Percentiles rank a stretch among this genome's conserved stretches.
Evolutionary conservation across 2,113 vertebrate species (phyloP).

Genomic region (Chrysochloris asiatica): DNA sequence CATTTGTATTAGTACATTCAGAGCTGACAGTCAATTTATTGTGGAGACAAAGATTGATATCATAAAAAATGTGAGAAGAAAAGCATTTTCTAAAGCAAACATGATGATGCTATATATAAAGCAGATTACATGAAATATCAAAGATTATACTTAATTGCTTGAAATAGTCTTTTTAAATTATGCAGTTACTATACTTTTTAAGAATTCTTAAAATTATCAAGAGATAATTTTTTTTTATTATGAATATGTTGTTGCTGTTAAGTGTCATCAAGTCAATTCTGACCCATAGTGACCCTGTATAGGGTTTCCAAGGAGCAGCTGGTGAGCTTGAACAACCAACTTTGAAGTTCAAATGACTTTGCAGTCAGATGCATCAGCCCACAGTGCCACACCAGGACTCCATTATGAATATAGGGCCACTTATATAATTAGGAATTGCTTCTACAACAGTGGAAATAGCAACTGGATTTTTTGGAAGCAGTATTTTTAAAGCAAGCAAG

Average conservation of each 20-base stretch:
- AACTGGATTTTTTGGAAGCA: background rate
- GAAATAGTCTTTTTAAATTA: background rate
- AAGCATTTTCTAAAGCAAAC: background rate
- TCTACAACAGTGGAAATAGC: background rate
- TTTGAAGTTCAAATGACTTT: too few relatives aligned
- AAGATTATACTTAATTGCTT: background rate
- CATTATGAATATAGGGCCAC: too few relatives aligned
- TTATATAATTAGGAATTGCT: background rate
- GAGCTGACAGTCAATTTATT: background rate
- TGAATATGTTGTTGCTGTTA: too few relatives aligned
- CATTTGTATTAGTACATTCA: background rate
- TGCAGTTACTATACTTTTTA: background rate
- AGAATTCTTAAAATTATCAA: background rate
- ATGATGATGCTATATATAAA: background rate
- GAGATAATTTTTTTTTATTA: background rate
- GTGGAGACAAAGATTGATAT: background rate
- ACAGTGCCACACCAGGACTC: too few relatives aligned
- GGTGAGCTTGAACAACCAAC: too few relatives aligned
- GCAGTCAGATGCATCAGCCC: too few relatives aligned
- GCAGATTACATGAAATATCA: background rate
- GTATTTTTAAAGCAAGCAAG: background rate
- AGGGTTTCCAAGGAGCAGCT: too few relatives aligned
- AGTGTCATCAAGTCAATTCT: too few relatives aligned
- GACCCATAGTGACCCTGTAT: too few relatives aligned
- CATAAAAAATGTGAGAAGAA: background rate